Conservation (phyloP, 2,797 vertebrate species). For the Poecilia velifera region DNA sequence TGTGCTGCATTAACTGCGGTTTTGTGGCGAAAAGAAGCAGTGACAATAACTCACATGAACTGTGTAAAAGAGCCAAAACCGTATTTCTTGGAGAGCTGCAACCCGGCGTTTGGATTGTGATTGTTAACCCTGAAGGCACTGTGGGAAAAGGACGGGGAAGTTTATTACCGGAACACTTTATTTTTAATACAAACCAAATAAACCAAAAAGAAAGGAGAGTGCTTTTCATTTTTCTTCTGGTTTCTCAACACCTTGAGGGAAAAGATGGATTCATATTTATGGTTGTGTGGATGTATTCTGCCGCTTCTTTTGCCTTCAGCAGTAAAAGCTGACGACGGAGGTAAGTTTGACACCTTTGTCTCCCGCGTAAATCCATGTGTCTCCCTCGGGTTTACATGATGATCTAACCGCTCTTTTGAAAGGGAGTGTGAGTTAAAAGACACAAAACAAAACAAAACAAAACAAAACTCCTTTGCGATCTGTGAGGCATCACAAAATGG, state of each 20-base stretch:
- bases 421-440: background rate
- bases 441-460: too few species aligned
- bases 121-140: slow-evolving; percentile 30
- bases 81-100: slow-evolving; percentile 44
- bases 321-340: slow-evolving; percentile 63
- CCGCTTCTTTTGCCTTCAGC: slow-evolving; percentile 54
- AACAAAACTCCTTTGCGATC: background rate
- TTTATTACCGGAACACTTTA: slow-evolving; percentile 12
- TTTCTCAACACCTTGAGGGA: slow-evolving; percentile 1
- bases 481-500: background rate
- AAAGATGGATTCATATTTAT: slow-evolving; percentile 74
- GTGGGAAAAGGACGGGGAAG: slow-evolving; percentile 13
- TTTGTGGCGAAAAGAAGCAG: background rate
- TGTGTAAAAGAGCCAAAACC: background rate
- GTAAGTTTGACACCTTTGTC: slow-evolving; percentile 66
- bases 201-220: slow-evolving; percentile 19
- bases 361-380: slow-evolving; percentile 20
- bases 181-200: slow-evolving; percentile 12
- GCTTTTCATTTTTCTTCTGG: slow-evolving; percentile 1
- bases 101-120: slow-evolving; percentile 39
- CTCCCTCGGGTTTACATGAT: slow-evolving; percentile 24
- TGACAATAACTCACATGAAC: background rate
- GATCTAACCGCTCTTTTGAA: background rate
- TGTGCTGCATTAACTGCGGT: background rate
- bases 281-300: slow-evolving; percentile 75